Evolutionary conservation across 2,888 invertebrate genomes (phyloP).

Genomic region (Erebia epiphron): DNA sequence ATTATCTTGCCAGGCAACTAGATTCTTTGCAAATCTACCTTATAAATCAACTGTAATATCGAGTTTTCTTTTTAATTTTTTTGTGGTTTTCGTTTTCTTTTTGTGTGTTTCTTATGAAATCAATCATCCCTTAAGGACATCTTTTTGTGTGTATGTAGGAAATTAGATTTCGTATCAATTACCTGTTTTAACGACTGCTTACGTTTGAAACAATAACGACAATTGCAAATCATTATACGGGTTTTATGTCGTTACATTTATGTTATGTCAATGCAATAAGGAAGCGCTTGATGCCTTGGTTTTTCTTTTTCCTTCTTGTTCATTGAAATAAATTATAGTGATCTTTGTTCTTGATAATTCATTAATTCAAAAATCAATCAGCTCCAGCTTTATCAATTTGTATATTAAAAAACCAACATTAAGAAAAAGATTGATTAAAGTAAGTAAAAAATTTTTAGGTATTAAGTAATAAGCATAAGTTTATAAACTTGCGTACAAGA

Average conservation of each 20-base stretch:
- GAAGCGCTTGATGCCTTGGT: neutral
- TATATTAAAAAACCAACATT: too few relatives aligned
- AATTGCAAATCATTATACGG: constrained; percentile 9
- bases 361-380: neutral
- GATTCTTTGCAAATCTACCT: neutral
- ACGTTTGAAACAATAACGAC: neutral
- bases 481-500: too few relatives aligned
- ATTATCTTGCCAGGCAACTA: neutral
- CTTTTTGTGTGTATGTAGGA: constrained; percentile 3
- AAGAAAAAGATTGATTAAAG: neutral
- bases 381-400: neutral
- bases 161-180: constrained; percentile 10
- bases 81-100: neutral
- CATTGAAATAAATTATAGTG: too few relatives aligned
- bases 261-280: neutral
- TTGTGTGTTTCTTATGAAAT: neutral
- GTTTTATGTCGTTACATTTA: neutral
- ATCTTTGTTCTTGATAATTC: neutral
- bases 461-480: too few relatives aligned
- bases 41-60: neutral
- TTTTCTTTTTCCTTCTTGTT: neutral
- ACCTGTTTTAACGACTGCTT: neutral
- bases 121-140: constrained; percentile 1
- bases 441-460: too few relatives aligned
- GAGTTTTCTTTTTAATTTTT: neutral